Percentiles rank a stretch among this genome's conserved stretches.
Conservation (phyloP, 2,113 vertebrate species). For the human region DNA sequence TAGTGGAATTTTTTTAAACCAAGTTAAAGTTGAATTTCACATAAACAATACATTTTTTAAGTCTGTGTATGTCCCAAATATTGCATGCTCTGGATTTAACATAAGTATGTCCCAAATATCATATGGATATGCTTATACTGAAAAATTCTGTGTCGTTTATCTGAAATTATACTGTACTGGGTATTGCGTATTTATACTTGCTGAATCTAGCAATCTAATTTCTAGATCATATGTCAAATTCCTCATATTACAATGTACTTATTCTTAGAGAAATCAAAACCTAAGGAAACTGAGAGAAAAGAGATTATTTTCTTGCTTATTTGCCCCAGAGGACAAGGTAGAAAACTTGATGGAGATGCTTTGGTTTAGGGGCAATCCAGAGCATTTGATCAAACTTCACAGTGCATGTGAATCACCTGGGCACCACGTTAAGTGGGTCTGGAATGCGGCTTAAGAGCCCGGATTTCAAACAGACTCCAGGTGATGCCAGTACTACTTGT, state of each 20-base stretch:
- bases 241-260: not conserved
- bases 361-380: not conserved
- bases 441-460: not conserved
- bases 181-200: not conserved
- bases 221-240: not conserved
- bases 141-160: not conserved
- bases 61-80: not conserved
- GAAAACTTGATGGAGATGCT: not conserved
- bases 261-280: slow-evolving; percentile 12
- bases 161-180: not conserved
- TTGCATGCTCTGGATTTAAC: not conserved
- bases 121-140: not conserved
- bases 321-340: not conserved
- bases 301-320: not conserved
- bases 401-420: not conserved
- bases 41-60: not conserved
- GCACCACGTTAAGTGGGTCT: not conserved
- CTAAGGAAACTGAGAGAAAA: not conserved
- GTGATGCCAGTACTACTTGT: accelerated
- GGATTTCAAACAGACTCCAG: no score
- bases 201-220: not conserved
- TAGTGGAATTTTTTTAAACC: not conserved
- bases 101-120: not conserved
- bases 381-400: not conserved
- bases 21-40: slow-evolving; percentile 37